Conservation (phyloP, 2,888 invertebrate species). For the Folsomia manolachei region DNA sequence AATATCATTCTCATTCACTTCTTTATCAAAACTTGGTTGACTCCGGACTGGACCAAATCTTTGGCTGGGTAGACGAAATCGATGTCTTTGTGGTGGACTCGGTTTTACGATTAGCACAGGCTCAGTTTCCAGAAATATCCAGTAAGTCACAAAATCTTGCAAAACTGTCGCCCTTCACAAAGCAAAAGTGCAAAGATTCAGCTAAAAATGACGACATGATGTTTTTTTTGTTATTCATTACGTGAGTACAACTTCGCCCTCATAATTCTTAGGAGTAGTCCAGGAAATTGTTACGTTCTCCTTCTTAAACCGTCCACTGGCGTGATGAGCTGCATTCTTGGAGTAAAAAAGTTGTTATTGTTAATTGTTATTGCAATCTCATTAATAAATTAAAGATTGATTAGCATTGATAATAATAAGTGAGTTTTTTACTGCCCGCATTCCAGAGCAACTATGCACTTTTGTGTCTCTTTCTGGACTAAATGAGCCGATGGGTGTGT, state of each 20-base stretch:
- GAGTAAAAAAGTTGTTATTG: background rate
- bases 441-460: constrained; percentile 24
- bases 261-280: constrained; percentile 19
- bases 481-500: constrained; percentile 14
- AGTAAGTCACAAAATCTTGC: constrained; percentile 22
- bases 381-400: constrained; percentile 18
- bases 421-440: no score
- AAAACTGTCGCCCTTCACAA: constrained; percentile 15
- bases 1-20: no score
- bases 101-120: no score
- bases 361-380: background rate
- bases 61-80: no score
- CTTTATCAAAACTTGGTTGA: no score
- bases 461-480: constrained; percentile 19
- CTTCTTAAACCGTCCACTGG: constrained; percentile 16
- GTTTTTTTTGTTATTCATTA: no score
- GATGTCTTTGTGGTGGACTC: no score
- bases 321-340: constrained; percentile 29
- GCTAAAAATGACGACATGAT: no score
- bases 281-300: constrained; percentile 17
- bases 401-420: no score
- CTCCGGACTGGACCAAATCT: no score
- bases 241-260: constrained; percentile 22
- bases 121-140: constrained; percentile 12
- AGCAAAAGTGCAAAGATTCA: no score